Evolutionary conservation across 2,888 invertebrate genomes (phyloP).

Genomic region (Syritta pipiens): DNA sequence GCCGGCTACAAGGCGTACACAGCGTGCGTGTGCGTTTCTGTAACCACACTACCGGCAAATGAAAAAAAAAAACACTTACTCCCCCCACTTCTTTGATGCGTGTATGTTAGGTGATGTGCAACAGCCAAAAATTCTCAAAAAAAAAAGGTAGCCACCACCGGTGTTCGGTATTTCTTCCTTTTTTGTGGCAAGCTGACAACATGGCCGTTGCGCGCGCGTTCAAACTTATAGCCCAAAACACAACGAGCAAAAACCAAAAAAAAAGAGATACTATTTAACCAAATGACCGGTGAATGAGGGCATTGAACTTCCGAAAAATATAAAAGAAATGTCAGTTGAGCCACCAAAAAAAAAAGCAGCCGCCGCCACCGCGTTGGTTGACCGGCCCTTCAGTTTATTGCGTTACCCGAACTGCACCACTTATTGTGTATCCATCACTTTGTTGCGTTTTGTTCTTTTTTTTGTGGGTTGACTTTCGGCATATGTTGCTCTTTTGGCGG

Average conservation of each 20-base stretch:
- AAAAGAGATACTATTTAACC: constrained; percentile 49
- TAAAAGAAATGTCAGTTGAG: constrained; percentile 32
- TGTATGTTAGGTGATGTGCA: constrained; percentile 26
- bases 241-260: constrained; percentile 28
- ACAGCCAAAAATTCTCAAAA: constrained; percentile 36
- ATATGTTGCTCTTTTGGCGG: too few species aligned
- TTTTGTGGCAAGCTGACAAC: constrained; percentile 33
- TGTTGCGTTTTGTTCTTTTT: too few species aligned
- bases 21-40: constrained; percentile 27
- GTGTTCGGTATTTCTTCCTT: constrained; percentile 1
- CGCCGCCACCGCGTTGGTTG: constrained; percentile 5
- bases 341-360: not conserved
- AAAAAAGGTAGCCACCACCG: constrained; percentile 36
- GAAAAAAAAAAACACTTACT: not conserved
- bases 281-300: constrained; percentile 54
- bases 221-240: constrained; percentile 21
- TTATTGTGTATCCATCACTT: constrained; percentile 9
- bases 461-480: too few species aligned
- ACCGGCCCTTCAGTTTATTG: constrained; percentile 3
- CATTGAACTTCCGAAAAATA: constrained; percentile 62
- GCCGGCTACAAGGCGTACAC: not conserved
- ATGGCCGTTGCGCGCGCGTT: constrained; percentile 27
- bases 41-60: too few species aligned
- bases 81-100: constrained; percentile 12
- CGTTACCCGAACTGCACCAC: constrained; percentile 6